Evolutionary conservation across 2,888 invertebrate species (phyloP).

Genomic region (Caenorhabditis sp.): DNA sequence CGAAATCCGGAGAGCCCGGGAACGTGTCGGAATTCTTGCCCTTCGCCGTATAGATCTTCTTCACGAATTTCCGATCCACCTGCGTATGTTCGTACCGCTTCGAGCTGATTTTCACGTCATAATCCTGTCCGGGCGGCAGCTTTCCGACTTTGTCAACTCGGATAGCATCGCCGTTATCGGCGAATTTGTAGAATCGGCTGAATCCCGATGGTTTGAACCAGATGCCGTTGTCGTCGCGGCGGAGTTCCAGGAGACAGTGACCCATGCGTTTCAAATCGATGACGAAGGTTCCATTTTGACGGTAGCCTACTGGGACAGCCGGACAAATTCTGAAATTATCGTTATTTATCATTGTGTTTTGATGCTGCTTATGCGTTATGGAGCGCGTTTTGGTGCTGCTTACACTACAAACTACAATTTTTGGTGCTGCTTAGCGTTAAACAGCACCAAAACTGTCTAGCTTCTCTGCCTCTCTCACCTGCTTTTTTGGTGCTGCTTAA

Average conservation of each 20-base stretch:
- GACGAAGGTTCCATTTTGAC: constrained; percentile 72
- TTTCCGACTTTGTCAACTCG: constrained; percentile 65
- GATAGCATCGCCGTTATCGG: constrained; percentile 66
- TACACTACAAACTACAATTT: no score
- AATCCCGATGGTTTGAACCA: constrained; percentile 74
- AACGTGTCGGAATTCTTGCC: constrained; percentile 37
- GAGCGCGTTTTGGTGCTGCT: neutral
- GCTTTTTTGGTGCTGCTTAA: no score
- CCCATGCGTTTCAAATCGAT: constrained; percentile 67
- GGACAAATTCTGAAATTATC: constrained; percentile 65
- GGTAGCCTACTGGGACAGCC: constrained; percentile 70
- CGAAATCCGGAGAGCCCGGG: constrained; percentile 56
- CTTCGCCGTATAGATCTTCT: constrained; percentile 73
- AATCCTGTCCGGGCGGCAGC: constrained; percentile 40
- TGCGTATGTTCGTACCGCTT: constrained; percentile 74
- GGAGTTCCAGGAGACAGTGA: constrained; percentile 46
- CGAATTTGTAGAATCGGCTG: constrained; percentile 64
- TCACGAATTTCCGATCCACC: constrained; percentile 68
- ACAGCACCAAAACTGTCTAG: no score
- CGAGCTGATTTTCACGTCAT: constrained; percentile 64
- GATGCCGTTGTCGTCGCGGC: constrained; percentile 72
- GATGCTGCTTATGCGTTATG: neutral
- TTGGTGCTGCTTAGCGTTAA: no score
- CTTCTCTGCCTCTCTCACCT: no score
- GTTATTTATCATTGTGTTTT: neutral